A percentile compares a stretch with the other conserved stretches of the same genome.
Evolutionary conservation across 1,140 invertebrate species (phyloP).

Genomic region (Drosophila burlai): DNA sequence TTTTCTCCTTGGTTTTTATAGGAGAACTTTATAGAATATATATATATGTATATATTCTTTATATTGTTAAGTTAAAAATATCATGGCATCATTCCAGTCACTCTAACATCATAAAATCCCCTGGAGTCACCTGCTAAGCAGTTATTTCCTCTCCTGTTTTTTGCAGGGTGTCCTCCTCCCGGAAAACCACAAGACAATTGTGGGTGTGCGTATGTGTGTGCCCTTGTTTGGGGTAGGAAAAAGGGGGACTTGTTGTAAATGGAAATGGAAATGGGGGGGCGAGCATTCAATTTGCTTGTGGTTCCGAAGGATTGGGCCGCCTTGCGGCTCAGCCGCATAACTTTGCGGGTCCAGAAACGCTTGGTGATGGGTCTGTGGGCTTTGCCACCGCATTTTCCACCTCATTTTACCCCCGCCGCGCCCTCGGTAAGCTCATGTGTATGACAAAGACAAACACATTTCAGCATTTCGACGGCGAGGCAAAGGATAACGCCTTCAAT

Average conservation of each 20-base stretch:
- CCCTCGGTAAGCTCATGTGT: background rate
- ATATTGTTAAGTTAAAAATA: background rate
- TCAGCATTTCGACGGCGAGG: constrained; percentile 42
- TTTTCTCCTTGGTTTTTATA: no score
- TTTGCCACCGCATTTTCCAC: background rate
- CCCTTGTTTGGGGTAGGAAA: background rate
- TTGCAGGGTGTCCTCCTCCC: background rate
- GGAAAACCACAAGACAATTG: constrained; percentile 19
- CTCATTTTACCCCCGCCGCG: background rate
- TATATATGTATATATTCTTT: no score
- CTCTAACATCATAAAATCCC: background rate
- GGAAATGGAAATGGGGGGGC: constrained; percentile 5
- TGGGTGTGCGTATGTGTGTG: constrained; percentile 12
- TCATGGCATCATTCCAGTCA: background rate
- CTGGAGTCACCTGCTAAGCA: background rate
- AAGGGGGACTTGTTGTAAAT: background rate
- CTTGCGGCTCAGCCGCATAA: constrained; percentile 56
- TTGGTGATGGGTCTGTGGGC: background rate
- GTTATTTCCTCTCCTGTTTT: background rate
- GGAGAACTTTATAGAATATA: no score
- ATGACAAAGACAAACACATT: constrained; percentile 59
- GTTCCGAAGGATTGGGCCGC: constrained; percentile 34
- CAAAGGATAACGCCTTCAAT: constrained; percentile 64
- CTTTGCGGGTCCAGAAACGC: constrained; percentile 31
- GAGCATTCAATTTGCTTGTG: constrained; percentile 66